Evolutionary conservation across 2,113 vertebrate genomes (phyloP).

Genomic region (Periophthalmus modestus): DNA sequence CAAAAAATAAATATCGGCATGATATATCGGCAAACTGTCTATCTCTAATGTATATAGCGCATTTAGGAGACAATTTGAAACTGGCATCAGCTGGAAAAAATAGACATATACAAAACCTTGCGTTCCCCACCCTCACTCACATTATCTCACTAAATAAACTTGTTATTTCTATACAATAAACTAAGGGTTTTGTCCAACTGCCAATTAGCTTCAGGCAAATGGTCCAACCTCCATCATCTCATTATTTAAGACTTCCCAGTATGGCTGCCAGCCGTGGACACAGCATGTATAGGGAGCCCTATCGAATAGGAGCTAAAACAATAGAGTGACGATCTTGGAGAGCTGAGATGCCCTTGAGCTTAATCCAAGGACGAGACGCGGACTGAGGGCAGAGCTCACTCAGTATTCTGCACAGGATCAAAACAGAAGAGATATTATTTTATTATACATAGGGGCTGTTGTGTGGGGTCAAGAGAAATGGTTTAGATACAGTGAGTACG

Average conservation of each 20-base stretch:
- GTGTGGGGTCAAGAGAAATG: conserved; percentile 84
- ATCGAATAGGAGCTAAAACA: conserved; percentile 64
- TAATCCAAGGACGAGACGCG: conserved; percentile 76
- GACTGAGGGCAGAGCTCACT: conserved; percentile 73
- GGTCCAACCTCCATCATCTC: conserved; percentile 19
- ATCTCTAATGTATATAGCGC: no score
- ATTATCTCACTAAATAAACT: neutral
- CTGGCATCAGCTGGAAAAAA: neutral
- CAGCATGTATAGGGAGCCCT: conserved; percentile 14
- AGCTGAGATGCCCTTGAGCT: conserved; percentile 82
- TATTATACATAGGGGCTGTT: conserved; percentile 84
- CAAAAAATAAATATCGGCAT: no score
- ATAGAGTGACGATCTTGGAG: conserved; percentile 64
- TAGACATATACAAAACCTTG: no score
- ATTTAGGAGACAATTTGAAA: neutral
- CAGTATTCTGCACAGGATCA: conserved; percentile 84
- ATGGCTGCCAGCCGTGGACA: conserved; percentile 25
- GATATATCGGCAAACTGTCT: no score
- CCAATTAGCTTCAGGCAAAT: conserved; percentile 27
- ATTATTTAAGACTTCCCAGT: conserved; percentile 44
- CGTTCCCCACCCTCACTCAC: neutral
- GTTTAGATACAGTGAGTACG: conserved; percentile 67
- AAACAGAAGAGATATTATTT: conserved; percentile 77
- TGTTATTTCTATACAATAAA: neutral
- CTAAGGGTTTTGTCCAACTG: conserved; percentile 4